Evolutionary conservation across 2,113 vertebrate species (phyloP).

Genomic region (Festucalex cinctus): DNA sequence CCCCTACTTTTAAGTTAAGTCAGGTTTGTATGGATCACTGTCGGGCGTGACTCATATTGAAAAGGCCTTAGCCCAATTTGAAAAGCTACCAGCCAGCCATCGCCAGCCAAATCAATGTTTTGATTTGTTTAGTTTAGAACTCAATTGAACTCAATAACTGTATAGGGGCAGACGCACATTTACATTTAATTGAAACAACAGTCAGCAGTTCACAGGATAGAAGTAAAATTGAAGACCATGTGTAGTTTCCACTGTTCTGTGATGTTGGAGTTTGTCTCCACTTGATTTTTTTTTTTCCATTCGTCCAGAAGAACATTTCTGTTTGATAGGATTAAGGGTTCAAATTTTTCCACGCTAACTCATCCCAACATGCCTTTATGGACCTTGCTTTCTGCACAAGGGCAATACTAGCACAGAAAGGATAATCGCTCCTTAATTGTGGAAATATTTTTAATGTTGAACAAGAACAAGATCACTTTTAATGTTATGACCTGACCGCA

Average conservation of each 20-base stretch:
- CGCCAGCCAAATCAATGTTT: background rate
- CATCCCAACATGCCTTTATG: background rate
- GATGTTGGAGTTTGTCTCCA: background rate
- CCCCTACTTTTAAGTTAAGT: too few species aligned
- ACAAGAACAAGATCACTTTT: background rate
- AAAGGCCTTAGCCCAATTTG: constrained; percentile 17
- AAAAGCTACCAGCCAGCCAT: constrained; percentile 22
- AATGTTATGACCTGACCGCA: constrained; percentile 1
- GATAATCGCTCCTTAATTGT: background rate
- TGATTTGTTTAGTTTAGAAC: background rate
- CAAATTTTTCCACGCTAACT: background rate
- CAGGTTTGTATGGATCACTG: too few species aligned
- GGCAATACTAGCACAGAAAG: too few species aligned
- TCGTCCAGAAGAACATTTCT: background rate
- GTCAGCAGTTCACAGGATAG: background rate
- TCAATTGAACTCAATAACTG: background rate
- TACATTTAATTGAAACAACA: background rate
- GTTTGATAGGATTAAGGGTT: background rate
- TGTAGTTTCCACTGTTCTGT: background rate
- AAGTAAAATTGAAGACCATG: background rate
- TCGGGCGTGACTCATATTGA: constrained; percentile 30
- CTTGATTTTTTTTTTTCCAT: background rate
- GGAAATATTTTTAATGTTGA: background rate
- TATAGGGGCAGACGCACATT: background rate
- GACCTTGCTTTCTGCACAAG: too few species aligned